Evolutionary conservation across 1,140 invertebrate species (phyloP).

Genomic region (Varroa destructor): DNA sequence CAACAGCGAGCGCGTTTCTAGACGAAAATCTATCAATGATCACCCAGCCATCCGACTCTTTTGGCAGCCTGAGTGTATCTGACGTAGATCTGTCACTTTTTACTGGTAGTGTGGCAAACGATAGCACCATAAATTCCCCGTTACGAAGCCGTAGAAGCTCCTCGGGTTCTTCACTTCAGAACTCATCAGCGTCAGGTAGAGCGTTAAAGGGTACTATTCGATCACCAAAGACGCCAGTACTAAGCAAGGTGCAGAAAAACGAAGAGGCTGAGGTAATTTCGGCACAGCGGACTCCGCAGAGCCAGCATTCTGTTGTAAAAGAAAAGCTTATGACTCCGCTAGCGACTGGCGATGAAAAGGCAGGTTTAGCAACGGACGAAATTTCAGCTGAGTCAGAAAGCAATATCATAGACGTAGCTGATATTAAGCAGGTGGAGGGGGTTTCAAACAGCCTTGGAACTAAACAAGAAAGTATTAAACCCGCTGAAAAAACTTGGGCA

Average conservation of each 20-base stretch:
- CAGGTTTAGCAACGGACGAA: neutral
- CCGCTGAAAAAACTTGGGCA: slow-evolving; percentile 15
- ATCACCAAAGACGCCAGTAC: neutral
- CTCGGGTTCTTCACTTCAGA: neutral
- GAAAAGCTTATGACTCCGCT: no score
- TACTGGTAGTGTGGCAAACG: neutral
- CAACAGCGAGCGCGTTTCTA: no score
- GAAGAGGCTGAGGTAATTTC: neutral
- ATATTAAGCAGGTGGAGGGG: neutral
- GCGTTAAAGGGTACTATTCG: neutral
- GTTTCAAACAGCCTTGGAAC: neutral
- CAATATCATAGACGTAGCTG: neutral
- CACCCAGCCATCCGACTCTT: slow-evolving; percentile 2
- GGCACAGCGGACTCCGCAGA: no score
- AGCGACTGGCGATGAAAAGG: neutral
- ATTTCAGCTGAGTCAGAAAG: neutral
- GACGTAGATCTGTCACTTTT: slow-evolving; percentile 18
- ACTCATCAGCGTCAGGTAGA: neutral
- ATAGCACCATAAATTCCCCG: neutral
- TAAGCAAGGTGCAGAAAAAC: neutral
- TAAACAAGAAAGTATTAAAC: neutral
- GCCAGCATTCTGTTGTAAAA: no score
- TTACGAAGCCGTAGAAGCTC: neutral
- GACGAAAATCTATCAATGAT: neutral
- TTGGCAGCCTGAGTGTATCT: slow-evolving; percentile 18